Conservation (phyloP, 2,888 invertebrate species). For the Lasius platythorax region DNA sequence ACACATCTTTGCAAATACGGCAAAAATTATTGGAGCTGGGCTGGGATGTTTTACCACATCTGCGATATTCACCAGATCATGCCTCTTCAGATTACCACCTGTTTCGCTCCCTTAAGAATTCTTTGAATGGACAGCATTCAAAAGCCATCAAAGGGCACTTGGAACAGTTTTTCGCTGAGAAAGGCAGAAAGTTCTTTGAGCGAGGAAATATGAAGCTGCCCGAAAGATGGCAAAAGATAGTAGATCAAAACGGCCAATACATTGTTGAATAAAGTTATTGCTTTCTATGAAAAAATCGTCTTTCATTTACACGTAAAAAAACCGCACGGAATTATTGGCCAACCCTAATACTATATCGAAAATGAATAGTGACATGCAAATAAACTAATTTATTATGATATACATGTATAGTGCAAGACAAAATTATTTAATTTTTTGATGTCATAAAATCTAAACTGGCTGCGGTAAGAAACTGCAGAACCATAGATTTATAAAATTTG, state of each 20-base stretch:
- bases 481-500: too few relatives aligned
- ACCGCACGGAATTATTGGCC: not conserved
- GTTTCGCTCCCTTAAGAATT: slow-evolving; percentile 61
- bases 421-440: too few relatives aligned
- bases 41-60: slow-evolving; percentile 45
- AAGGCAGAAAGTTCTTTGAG: slow-evolving; percentile 60
- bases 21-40: slow-evolving; percentile 47
- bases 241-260: slow-evolving; percentile 53
- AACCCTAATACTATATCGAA: not conserved
- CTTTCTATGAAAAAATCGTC: not conserved
- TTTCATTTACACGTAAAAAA: not conserved
- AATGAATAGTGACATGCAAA: too few relatives aligned
- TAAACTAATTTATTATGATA: too few relatives aligned
- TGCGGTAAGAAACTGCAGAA: too few relatives aligned
- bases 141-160: slow-evolving; percentile 56
- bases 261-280: not conserved
- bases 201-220: slow-evolving; percentile 64
- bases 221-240: slow-evolving; percentile 70
- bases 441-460: too few relatives aligned
- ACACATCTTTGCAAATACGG: slow-evolving; percentile 38
- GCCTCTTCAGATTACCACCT: slow-evolving; percentile 50
- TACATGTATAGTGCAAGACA: too few relatives aligned
- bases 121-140: slow-evolving; percentile 50
- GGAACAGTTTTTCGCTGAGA: slow-evolving; percentile 50
- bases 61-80: slow-evolving; percentile 54